These are phyloP conservation scores for Emydoidea blandingii DNA, from an alignment of 2,797 vertebrate genomes.

Conservation along the genomic window DNA sequence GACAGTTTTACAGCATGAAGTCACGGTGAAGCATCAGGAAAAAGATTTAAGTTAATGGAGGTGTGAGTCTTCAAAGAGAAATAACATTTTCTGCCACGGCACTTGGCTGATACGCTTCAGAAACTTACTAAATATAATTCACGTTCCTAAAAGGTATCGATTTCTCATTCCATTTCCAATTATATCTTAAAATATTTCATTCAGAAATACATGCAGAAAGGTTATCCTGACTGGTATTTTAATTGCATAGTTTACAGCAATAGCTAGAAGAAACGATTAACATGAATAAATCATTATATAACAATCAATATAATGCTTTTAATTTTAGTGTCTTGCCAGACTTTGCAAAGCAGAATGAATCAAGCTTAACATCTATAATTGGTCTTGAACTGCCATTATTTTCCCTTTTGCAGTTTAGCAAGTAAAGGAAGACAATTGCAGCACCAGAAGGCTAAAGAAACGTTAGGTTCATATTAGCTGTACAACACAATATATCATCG, in stretches of 20 bases:
- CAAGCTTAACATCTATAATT: background rate
- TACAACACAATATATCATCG: background rate
- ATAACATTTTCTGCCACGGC: conserved; percentile 42
- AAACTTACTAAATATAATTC: conserved; percentile 1
- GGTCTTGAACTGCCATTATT: background rate
- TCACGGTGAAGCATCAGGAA: conserved; percentile 39
- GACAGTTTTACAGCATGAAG: conserved; percentile 18
- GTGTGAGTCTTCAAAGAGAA: conserved; percentile 26
- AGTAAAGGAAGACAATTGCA: background rate
- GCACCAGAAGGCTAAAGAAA: background rate
- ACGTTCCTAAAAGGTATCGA: background rate
- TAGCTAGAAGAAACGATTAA: background rate
- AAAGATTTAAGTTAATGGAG: conserved; percentile 50
- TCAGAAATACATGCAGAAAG: background rate
- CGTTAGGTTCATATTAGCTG: background rate
- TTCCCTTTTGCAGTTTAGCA: background rate
- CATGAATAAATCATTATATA: background rate
- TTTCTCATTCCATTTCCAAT: background rate
- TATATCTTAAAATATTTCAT: background rate
- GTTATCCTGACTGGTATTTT: background rate
- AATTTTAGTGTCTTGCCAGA: background rate
- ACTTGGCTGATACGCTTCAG: background rate
- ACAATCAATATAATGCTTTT: background rate
- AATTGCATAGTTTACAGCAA: background rate
- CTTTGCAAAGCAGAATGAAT: background rate